Base-by-base conservation (phyloP, 2,113 vertebrate genomes). In the Numida meleagris region DNA sequence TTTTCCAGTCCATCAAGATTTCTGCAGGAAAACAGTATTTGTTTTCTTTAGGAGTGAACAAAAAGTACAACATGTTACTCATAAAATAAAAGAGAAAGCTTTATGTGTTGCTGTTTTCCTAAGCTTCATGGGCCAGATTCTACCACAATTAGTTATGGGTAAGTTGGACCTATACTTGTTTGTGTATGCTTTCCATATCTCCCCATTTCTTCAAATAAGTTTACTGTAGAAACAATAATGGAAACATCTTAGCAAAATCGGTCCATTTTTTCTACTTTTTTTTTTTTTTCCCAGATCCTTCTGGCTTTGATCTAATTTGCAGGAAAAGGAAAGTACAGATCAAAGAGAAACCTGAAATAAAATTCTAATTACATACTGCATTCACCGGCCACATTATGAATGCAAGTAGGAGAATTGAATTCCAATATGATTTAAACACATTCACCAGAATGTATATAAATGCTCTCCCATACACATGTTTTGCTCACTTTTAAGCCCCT, bases 1-100 rank as follows among this genome's bases (percentile, higher is more conserved):
- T 95, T 94, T 80, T 76, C 71, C 29, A 92, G 46, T 75, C 51
- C 59, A 91, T 80, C 82, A 89, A 50, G 55, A 83, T 89, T 94
- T 88, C 55, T 82, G 33, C 59, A 77, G 78, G 46, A 95, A 74
- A 94, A 74, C 0, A 2, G 19, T 63, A 59, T 89, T 93, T 89
- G 42, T 82, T 95, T 94, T 91, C 75, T 59, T 91, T 67, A 63
- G 46, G 36, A 63, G 34, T 73, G 77, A 91, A 86, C 67, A 85
- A 50, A 94, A 94, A 85, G 71, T 73, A 89, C 63, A 84, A 38
- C 40, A 61, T 58, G 25, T 89, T 91, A 65, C 25, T 38, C 59
- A 51, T 29, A 70, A 95, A 89, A 38, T 53, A 65, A 63, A 63
- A 91, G 8, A 76, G 25, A 36, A 76, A 33, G 6, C 4, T 27